phyloP scores from a whole-genome alignment of 2,797 vertebrate species.

The Poeciliopsis infans region DNA sequence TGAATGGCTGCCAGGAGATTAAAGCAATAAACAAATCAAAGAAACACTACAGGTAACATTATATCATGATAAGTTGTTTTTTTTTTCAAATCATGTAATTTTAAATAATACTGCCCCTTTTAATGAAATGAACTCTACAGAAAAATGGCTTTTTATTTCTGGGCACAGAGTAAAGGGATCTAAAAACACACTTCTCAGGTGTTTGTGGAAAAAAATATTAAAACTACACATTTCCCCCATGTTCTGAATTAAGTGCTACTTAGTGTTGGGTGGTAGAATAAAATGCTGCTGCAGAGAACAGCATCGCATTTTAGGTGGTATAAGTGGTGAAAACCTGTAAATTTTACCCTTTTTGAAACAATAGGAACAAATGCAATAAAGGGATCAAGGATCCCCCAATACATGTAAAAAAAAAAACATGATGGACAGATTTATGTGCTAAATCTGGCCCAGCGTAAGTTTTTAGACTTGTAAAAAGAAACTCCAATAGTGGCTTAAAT shows the following conservation, averaged over 20 bases:
- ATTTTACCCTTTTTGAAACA: neutral
- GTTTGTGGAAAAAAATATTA: neutral
- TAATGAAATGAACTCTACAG: neutral
- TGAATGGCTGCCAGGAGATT: no score
- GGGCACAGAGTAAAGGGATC: neutral
- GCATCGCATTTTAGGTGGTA: neutral
- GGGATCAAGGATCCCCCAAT: neutral
- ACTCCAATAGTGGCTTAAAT: no score
- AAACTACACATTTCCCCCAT: neutral
- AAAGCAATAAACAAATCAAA: no score
- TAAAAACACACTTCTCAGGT: neutral
- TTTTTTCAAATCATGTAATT: no score
- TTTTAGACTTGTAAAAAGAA: no score
- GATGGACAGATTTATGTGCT: no score
- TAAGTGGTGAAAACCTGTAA: neutral
- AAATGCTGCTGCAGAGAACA: neutral
- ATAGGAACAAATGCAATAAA: neutral
- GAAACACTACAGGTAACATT: no score
- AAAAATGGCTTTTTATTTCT: neutral
- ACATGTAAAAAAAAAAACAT: neutral
- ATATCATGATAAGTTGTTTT: no score
- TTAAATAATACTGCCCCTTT: neutral
- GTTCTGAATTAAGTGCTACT: neutral
- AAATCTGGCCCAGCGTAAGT: no score
- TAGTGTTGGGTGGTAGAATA: neutral